These are phyloP conservation scores for Stichopus horrens DNA, from an alignment of 53 echinoderm and acorn worm genomes.

Conservation along the genomic window DNA sequence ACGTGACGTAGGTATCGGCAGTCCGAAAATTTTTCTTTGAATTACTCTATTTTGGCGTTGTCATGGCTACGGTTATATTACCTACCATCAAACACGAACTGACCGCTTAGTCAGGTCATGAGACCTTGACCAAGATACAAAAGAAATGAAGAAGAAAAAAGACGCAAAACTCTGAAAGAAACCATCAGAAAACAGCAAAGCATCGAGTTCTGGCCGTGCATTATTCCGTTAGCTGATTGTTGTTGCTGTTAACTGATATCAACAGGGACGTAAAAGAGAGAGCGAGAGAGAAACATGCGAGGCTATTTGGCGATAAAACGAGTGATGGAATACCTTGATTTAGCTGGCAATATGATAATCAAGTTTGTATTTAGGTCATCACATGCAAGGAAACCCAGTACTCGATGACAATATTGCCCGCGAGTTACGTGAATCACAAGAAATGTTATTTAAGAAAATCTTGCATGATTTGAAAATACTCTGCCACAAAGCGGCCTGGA, in stretches of 20 bases:
- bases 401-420: slow-evolving; percentile 7
- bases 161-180: no score
- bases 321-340: neutral
- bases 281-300: neutral
- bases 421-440: slow-evolving; percentile 29
- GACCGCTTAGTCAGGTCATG: neutral
- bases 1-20: neutral
- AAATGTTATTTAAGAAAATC: neutral
- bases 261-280: neutral
- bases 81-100: neutral
- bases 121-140: slow-evolving; percentile 7
- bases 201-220: neutral
- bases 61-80: neutral
- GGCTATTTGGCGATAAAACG: slow-evolving; percentile 2
- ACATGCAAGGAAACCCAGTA: slow-evolving; percentile 19
- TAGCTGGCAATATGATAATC: slow-evolving; percentile 18
- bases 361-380: slow-evolving; percentile 30
- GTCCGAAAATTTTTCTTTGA: no score
- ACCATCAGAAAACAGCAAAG: neutral
- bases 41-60: neutral
- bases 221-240: neutral
- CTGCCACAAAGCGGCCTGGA: neutral
- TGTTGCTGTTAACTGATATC: neutral
- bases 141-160: neutral
- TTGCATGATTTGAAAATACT: neutral